Evolutionary conservation across 2,797 vertebrate genomes (phyloP).

Genomic region (Harpagifer antarcticus): DNA sequence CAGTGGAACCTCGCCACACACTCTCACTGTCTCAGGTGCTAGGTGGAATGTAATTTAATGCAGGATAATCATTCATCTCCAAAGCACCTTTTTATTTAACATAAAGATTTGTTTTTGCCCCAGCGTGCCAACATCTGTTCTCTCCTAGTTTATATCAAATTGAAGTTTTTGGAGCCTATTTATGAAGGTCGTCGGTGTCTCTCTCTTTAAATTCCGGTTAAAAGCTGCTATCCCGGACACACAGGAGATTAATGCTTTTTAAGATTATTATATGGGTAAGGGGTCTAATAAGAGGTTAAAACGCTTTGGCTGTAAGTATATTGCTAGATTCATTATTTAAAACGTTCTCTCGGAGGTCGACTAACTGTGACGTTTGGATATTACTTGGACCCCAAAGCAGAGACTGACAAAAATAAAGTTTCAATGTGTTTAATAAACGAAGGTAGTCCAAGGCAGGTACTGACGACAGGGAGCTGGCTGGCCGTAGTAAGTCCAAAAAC

Average conservation of each 20-base stretch:
- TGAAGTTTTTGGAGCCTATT: constrained; percentile 30
- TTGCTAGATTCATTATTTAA: constrained; percentile 37
- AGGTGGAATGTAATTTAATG: constrained; percentile 56
- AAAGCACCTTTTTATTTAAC: constrained; percentile 31
- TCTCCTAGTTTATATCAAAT: constrained; percentile 28
- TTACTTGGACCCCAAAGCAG: too few species aligned
- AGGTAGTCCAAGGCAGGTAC: too few species aligned
- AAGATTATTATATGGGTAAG: constrained; percentile 13
- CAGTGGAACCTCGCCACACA: constrained; percentile 51
- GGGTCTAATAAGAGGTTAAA: constrained; percentile 16
- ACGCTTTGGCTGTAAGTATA: constrained; percentile 19
- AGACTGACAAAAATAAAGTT: too few species aligned
- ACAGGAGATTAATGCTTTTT: constrained; percentile 20
- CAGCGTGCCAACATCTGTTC: constrained; percentile 21
- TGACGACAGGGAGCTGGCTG: too few species aligned
- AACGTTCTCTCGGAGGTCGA: constrained; percentile 21
- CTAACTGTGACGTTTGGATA: not conserved
- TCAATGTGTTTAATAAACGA: too few species aligned
- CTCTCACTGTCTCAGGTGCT: constrained; percentile 59
- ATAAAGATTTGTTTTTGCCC: constrained; percentile 39
- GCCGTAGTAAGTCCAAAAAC: too few species aligned
- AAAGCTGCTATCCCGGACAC: constrained; percentile 1
- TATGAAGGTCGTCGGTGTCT: constrained; percentile 14
- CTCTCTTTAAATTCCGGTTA: constrained; percentile 32
- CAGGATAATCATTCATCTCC: constrained; percentile 48